A percentile compares a stretch with the other conserved stretches of the same genome.
Conservation (phyloP, 1,140 invertebrate genomes). For the Leptonema lineaticorne region DNA sequence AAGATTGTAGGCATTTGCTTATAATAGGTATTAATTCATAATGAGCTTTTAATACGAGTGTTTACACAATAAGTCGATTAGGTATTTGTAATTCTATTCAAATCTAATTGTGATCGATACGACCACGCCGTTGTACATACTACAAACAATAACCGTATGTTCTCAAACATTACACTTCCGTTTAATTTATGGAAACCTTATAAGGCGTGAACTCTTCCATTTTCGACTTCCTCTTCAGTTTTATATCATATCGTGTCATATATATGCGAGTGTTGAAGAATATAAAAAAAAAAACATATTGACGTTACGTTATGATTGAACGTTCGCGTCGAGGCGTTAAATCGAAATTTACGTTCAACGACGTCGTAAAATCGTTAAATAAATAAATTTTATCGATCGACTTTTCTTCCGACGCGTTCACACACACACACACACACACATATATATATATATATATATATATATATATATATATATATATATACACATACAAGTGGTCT, state of each 20-base stretch:
- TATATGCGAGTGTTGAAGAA: neutral
- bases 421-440: neutral
- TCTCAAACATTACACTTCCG: neutral
- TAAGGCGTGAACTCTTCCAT: neutral
- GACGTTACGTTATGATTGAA: neutral
- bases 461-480: neutral
- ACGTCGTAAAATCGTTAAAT: neutral
- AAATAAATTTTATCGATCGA: constrained; percentile 12
- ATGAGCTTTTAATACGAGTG: too few species aligned
- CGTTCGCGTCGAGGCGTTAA: neutral
- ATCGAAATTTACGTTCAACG: neutral
- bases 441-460: neutral
- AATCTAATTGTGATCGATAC: constrained; percentile 27
- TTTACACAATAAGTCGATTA: too few species aligned
- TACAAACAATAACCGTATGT: neutral
- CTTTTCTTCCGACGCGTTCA: neutral
- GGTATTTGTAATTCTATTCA: constrained; percentile 30
- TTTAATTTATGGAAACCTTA: constrained; percentile 19
- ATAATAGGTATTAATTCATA: too few species aligned
- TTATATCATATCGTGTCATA: neutral
- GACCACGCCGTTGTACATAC: constrained; percentile 28
- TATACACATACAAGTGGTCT: neutral
- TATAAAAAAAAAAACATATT: neutral
- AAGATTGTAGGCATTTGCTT: too few species aligned
- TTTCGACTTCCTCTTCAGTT: neutral